These are phyloP conservation scores for Drosophila melanocephala DNA, from an alignment of 2,888 invertebrate species.

Conservation along the genomic window DNA sequence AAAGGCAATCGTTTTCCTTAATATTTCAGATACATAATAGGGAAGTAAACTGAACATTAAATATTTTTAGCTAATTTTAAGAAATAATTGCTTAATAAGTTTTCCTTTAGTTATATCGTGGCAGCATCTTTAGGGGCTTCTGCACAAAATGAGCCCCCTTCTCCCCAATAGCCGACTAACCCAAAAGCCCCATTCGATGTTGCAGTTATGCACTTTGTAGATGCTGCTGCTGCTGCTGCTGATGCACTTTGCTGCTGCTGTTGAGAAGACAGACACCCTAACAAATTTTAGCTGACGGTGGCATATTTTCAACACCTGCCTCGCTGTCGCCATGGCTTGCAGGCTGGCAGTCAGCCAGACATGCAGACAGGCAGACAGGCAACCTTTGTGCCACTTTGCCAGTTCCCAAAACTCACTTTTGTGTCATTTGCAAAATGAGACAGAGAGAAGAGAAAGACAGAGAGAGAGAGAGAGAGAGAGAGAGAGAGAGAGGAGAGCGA, in stretches of 20 bases:
- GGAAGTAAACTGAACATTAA: neutral
- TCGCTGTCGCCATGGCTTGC: constrained; percentile 53
- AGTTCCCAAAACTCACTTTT: constrained; percentile 81
- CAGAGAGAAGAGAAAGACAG: neutral
- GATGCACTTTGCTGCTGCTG: constrained; percentile 19
- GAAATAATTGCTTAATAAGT: neutral
- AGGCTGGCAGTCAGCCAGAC: constrained; percentile 38
- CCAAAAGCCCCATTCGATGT: constrained; percentile 64
- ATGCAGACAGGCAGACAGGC: constrained; percentile 64
- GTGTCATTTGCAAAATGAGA: constrained; percentile 60
- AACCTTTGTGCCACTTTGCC: constrained; percentile 80
- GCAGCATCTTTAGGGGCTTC: neutral
- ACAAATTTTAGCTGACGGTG: constrained; percentile 67
- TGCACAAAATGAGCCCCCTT: constrained; percentile 8
- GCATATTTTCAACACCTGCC: constrained; percentile 80
- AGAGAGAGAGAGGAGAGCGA: neutral
- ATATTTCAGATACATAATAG: neutral
- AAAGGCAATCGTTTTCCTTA: neutral
- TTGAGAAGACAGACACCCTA: constrained; percentile 49
- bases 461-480: neutral
- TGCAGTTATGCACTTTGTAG: constrained; percentile 16
- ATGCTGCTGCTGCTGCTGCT: constrained; percentile 12
- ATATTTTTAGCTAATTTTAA: neutral
- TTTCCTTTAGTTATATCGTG: neutral
- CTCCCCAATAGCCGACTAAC: constrained; percentile 55